A percentile compares a stretch with the other conserved stretches of the same genome.
Conservation (phyloP, 2,113 vertebrate genomes). For the Halichoeres trimaculatus region DNA sequence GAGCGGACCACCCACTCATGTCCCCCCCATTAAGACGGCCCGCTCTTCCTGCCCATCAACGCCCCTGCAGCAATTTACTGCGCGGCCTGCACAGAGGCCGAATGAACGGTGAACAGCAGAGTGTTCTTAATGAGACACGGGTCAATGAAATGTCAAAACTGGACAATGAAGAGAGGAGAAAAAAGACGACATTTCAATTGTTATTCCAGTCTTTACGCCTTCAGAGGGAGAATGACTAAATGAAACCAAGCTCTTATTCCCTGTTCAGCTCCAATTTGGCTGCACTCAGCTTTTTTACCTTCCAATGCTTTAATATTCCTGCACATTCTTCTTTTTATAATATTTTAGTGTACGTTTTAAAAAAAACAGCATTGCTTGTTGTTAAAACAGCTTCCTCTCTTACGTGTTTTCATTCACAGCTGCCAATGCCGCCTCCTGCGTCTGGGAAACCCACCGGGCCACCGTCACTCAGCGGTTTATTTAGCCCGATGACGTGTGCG, state of each 20-base stretch:
- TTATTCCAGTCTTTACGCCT: constrained; percentile 27
- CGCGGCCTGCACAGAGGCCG: constrained; percentile 37
- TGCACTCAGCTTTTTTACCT: not conserved
- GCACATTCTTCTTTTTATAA: not conserved
- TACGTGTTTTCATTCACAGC: not conserved
- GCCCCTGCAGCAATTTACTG: constrained; percentile 64
- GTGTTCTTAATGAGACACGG: constrained; percentile 71
- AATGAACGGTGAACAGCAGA: constrained; percentile 46
- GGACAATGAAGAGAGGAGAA: constrained; percentile 29
- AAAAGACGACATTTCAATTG: constrained; percentile 3
- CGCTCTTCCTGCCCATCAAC: constrained; percentile 56
- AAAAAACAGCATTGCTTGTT: no score
- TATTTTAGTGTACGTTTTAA: not conserved
- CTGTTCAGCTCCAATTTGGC: not conserved
- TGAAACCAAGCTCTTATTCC: not conserved
- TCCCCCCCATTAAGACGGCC: constrained; percentile 58
- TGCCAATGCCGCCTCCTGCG: not conserved
- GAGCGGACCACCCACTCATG: constrained; percentile 66
- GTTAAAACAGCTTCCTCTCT: not conserved
- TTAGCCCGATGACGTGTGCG: constrained; percentile 31
- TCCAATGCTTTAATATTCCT: not conserved
- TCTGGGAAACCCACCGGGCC: constrained; percentile 14
- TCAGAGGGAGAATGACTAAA: not conserved
- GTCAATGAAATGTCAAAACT: constrained; percentile 61
- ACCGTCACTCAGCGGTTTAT: constrained; percentile 17